Evolutionary conservation across 2,113 vertebrate species (phyloP).

Genomic region (Xenus cinereus): DNA sequence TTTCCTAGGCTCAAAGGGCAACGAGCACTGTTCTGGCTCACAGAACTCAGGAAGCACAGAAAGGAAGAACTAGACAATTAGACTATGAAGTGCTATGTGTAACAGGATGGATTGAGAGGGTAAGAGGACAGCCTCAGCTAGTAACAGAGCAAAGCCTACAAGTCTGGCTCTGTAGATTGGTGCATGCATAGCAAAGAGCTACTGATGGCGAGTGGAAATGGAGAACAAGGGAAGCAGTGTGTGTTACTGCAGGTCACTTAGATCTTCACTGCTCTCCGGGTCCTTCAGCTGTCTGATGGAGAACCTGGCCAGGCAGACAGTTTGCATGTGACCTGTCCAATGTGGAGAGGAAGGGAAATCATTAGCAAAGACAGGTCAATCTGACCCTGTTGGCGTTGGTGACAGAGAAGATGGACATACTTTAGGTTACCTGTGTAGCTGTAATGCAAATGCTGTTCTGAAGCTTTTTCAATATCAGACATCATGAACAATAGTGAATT

Average conservation of each 20-base stretch:
- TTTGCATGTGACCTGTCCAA: not conserved
- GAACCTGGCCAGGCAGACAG: not conserved
- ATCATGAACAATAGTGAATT: not conserved
- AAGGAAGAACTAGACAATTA: constrained; percentile 50
- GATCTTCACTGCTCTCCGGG: not conserved
- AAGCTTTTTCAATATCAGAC: not conserved
- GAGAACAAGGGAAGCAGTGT: not conserved
- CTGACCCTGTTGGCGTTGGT: not conserved
- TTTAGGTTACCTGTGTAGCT: not conserved
- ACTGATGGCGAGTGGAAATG: not conserved
- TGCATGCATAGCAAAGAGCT: not conserved
- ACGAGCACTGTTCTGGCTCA: constrained; percentile 49
- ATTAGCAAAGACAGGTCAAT: not conserved
- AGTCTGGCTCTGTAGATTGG: not conserved
- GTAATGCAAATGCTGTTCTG: not conserved
- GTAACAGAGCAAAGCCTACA: not conserved
- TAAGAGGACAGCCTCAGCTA: not conserved
- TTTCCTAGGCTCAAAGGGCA: constrained; percentile 36
- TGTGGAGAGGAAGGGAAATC: not conserved
- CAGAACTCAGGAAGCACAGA: constrained; percentile 54
- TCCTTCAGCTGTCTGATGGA: not conserved
- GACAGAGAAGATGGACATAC: not conserved
- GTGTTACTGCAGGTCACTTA: not conserved
- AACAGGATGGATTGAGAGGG: not conserved
- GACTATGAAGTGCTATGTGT: not conserved